These are phyloP conservation scores for Nematolebias whitei DNA, from an alignment of 2,113 vertebrate genomes.

Conservation along the genomic window DNA sequence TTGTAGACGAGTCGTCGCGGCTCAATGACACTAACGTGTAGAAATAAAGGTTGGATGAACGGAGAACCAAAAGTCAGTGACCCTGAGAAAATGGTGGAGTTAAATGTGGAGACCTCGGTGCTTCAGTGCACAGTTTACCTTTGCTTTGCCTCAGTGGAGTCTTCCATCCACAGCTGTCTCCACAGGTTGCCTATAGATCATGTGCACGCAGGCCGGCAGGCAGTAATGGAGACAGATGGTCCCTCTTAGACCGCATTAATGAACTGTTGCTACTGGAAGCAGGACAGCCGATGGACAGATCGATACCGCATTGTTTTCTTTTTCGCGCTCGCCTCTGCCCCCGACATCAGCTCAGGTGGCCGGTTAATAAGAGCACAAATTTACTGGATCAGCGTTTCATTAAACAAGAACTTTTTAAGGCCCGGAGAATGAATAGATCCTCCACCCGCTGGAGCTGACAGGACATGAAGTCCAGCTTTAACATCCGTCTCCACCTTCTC, in stretches of 20 bases:
- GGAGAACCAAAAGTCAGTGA: no score
- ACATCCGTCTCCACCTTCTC: no score
- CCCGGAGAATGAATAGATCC: constrained; percentile 12
- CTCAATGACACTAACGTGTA: no score
- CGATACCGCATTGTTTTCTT: constrained; percentile 57
- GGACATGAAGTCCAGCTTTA: neutral
- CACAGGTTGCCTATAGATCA: constrained; percentile 67
- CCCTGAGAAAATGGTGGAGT: neutral
- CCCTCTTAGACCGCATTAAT: constrained; percentile 62
- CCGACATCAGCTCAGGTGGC: constrained; percentile 6
- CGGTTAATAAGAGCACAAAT: constrained; percentile 53
- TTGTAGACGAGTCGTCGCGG: no score
- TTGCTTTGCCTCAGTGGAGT: constrained; percentile 21
- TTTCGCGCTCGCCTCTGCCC: constrained; percentile 12
- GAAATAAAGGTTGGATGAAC: no score
- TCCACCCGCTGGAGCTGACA: neutral
- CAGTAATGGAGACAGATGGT: constrained; percentile 70
- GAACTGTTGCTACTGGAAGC: constrained; percentile 66
- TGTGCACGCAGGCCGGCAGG: constrained; percentile 46
- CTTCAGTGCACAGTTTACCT: constrained; percentile 10
- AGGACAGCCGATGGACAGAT: constrained; percentile 39
- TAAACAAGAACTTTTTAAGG: no score
- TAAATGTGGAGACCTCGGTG: constrained; percentile 1
- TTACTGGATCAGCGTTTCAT: constrained; percentile 20
- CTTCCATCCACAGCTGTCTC: constrained; percentile 28